These are phyloP conservation scores for Gonatopus flavifemur DNA, from an alignment of 1,140 invertebrate species.

Conservation along the genomic window DNA sequence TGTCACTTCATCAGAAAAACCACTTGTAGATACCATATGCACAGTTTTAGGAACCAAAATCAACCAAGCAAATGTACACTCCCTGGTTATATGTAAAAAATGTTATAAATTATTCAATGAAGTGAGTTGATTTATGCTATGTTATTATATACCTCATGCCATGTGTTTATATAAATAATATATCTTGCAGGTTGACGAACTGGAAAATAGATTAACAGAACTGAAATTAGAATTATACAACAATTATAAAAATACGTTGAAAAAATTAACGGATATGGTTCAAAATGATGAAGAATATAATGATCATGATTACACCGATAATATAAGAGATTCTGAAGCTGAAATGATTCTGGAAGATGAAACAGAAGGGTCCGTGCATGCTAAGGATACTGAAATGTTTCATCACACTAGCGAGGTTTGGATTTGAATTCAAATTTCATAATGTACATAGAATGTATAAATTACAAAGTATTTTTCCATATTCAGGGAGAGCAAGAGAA, in stretches of 20 bases:
- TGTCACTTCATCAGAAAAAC: slow-evolving; percentile 48
- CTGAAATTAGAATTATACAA: slow-evolving; percentile 54
- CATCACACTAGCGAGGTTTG: no score
- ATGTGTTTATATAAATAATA: not conserved
- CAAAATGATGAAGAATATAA: slow-evolving; percentile 45
- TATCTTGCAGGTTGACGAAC: slow-evolving; percentile 59
- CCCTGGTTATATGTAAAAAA: slow-evolving; percentile 65
- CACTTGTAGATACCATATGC: slow-evolving; percentile 55
- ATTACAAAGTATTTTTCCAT: slow-evolving; percentile 1
- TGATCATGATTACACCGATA: slow-evolving; percentile 54
- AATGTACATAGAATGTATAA: not conserved
- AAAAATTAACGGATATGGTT: slow-evolving; percentile 29
- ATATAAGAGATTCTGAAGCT: slow-evolving; percentile 31
- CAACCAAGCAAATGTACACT: slow-evolving; percentile 56
- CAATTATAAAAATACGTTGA: slow-evolving; percentile 54
- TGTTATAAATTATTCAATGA: slow-evolving; percentile 65
- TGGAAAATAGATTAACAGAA: slow-evolving; percentile 57
- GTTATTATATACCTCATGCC: not conserved
- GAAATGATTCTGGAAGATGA: slow-evolving; percentile 10
- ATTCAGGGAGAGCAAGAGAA: no score
- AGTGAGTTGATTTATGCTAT: slow-evolving; percentile 26
- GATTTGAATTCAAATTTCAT: no score
- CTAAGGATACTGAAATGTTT: slow-evolving; percentile 22
- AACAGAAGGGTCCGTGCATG: slow-evolving; percentile 8
- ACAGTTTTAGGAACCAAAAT: slow-evolving; percentile 58